Percentiles rank a stretch among this genome's conserved stretches.
phyloP scores from a whole-genome alignment of 2,888 invertebrate species.

The Amiota communis region DNA sequence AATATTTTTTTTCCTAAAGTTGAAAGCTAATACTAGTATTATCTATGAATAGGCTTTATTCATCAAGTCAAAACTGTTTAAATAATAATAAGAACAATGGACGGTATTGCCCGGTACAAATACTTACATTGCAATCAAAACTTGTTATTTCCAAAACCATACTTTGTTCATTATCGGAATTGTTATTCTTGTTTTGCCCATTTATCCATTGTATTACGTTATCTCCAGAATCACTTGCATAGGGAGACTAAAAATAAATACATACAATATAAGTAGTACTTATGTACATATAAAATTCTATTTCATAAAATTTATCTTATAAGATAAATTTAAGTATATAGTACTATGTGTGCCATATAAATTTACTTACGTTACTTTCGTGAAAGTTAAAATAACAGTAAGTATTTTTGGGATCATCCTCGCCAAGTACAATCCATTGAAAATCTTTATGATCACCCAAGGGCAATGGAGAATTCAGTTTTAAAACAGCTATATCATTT shows the following conservation, averaged over 20 bases:
- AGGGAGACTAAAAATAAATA: neutral
- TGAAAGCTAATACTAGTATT: neutral
- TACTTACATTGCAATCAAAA: neutral
- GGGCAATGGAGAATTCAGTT: neutral
- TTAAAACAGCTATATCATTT: neutral
- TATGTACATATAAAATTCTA: too few relatives aligned
- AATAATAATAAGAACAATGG: neutral
- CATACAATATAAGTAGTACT: too few relatives aligned
- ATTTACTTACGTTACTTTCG: neutral
- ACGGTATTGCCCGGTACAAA: neutral
- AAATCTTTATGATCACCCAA: neutral
- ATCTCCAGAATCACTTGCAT: neutral
- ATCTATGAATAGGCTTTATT: neutral
- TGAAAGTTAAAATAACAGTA: neutral
- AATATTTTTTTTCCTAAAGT: neutral
- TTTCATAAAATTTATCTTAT: too few relatives aligned
- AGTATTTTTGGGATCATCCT: neutral
- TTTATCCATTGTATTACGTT: neutral
- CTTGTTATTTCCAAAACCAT: neutral
- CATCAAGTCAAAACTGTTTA: neutral
- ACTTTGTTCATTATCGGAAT: neutral
- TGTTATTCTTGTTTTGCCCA: neutral
- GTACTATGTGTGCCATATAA: neutral
- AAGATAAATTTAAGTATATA: neutral
- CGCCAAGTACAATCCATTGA: slow-evolving; percentile 10